A percentile compares a stretch with the other conserved stretches of the same genome.
These are phyloP conservation scores for Ahaetulla prasina DNA, from an alignment of 2,113 vertebrate species.

Conservation along the genomic window DNA sequence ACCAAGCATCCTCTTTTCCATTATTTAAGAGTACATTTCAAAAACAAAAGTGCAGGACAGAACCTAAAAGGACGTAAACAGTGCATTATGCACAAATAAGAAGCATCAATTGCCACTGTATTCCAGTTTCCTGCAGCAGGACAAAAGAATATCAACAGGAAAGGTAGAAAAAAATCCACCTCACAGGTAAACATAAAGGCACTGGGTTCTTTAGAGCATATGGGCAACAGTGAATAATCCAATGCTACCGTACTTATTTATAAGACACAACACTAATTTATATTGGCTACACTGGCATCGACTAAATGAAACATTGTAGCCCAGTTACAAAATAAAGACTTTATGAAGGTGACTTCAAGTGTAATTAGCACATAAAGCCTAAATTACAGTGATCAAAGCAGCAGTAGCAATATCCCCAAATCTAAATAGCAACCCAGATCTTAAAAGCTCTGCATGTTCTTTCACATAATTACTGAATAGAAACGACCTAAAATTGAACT, in stretches of 20 bases:
- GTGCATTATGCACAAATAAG: neutral
- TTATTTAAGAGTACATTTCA: neutral
- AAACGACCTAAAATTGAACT: neutral
- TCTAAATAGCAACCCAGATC: neutral
- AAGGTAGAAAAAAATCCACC: neutral
- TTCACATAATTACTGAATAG: neutral
- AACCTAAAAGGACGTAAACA: neutral
- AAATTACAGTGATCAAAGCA: neutral
- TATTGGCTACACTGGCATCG: neutral
- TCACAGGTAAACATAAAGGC: neutral
- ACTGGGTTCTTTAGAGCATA: neutral
- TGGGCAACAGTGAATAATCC: neutral
- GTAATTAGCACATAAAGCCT: neutral
- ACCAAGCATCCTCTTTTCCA: neutral
- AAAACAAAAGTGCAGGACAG: neutral
- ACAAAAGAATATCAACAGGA: neutral
- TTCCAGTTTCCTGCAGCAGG: neutral
- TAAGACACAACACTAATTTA: neutral
- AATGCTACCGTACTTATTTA: neutral
- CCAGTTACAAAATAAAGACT: neutral
- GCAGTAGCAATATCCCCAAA: neutral
- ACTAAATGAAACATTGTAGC: neutral
- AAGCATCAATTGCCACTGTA: neutral
- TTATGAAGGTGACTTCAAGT: neutral
- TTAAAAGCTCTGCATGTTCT: neutral